Base-by-base conservation (phyloP, 2,113 vertebrate genomes). In the Megaceryle torquata region DNA sequence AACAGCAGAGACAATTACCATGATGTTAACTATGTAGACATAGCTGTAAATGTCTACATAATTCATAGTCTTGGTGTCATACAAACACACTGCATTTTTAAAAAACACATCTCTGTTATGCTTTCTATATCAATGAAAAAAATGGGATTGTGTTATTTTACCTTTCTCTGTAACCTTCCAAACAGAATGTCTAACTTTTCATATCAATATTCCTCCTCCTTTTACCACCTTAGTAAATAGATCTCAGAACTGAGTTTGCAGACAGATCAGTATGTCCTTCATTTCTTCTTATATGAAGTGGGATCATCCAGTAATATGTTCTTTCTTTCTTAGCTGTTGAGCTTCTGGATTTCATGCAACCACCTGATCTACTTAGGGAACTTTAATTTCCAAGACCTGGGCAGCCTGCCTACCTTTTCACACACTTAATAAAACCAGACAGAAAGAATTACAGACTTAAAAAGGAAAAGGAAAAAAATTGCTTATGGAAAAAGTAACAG, bases 401-500 rank as follows among this genome's bases (percentile, higher is more conserved):
- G 91, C 94, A 87, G 22, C 46, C 72, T 96, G 96, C 96, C 97
- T 97, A 88, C 96, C 63, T 94, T 97, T 97, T 94, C 88, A 95
- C 91, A 94, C 69, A 82, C 84, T 97, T 98, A 97, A 97, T 98
- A 97, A 97, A 97, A 92, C 72, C 93, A 98, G 95, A 94, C 96
- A 97, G 93, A 96, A 95, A 33, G 68, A 97, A 97, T 92, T 95
- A 89, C 57, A 91, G 56, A 91, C 65, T 97, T 93, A 94, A 96
- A 97, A 95, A 56, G 24, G 61, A 86, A 95, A 75, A 86, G 20
- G 54, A 54, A 22, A 63, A 95, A 96, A 97, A 96, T 41, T 51
- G 29, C 86, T 95, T 94, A 88, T 97, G 97, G 97, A 98, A 98
- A 98, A 98, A 97, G 96, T 97, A 98, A 97, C 72, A 95, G 82